Evolutionary conservation across 2,888 invertebrate species (phyloP).

Genomic region (Rhamphomyia laevipes): DNA sequence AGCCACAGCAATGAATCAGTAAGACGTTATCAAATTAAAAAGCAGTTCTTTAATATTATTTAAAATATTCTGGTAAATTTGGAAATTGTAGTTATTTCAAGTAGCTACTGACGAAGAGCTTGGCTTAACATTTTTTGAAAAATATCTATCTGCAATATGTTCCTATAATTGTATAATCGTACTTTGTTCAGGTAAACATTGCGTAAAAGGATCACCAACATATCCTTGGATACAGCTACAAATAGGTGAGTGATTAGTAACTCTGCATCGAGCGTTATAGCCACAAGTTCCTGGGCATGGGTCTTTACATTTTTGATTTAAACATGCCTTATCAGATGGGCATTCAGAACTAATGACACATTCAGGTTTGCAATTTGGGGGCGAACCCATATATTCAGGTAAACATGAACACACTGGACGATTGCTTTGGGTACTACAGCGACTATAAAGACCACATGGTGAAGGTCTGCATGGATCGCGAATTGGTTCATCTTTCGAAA

Average conservation of each 20-base stretch:
- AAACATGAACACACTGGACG: conserved; percentile 66
- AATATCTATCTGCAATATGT: conserved; percentile 6
- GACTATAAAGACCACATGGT: conserved; percentile 42
- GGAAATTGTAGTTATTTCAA: no score
- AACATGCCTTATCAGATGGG: conserved; percentile 56
- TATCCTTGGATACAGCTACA: conserved; percentile 56
- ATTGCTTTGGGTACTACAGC: conserved; percentile 43
- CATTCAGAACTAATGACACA: conserved; percentile 68
- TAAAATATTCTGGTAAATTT: not conserved
- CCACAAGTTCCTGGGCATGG: conserved; percentile 68
- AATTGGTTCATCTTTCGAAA: not conserved
- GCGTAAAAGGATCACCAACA: conserved; percentile 64
- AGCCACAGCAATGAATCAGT: no score
- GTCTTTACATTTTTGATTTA: conserved; percentile 62
- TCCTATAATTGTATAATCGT: conserved; percentile 20
- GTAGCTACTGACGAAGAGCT: not conserved
- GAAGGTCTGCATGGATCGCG: conserved; percentile 39
- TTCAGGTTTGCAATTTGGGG: conserved; percentile 65
- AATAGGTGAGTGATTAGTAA: conserved; percentile 65
- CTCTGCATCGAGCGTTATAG: conserved; percentile 55
- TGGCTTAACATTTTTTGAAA: no score
- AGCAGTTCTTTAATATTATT: not conserved
- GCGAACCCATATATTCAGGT: conserved; percentile 54
- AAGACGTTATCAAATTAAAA: no score
- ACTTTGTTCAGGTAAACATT: conserved; percentile 44